Conservation (phyloP, 2,113 vertebrate species). For the Hydrochoerus hydrochaeris region DNA sequence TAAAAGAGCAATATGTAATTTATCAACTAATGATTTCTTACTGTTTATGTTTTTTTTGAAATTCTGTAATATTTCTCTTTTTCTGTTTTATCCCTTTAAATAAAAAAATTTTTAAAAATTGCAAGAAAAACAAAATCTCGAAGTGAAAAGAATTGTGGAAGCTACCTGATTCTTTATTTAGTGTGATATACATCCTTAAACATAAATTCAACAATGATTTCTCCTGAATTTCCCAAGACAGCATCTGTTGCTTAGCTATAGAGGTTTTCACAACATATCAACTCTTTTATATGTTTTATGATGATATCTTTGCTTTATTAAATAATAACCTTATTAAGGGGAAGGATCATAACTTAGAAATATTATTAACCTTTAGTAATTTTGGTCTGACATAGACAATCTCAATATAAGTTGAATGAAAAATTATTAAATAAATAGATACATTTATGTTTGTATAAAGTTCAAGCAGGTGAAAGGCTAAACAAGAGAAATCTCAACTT, state of each 20-base stretch:
- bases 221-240: constrained; percentile 2
- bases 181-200: background rate
- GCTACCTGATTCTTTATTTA: background rate
- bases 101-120: no score
- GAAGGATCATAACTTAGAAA: background rate
- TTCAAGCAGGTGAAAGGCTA: background rate
- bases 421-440: background rate
- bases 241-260: background rate
- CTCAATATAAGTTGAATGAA: background rate
- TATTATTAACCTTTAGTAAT: background rate
- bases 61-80: no score
- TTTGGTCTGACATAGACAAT: background rate
- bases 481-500: background rate
- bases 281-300: background rate
- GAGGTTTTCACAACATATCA: background rate
- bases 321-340: background rate
- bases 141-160: constrained; percentile 30
- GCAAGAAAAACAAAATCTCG: background rate
- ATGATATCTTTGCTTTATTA: background rate
- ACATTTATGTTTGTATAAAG: background rate
- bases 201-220: background rate
- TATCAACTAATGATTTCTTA: no score
- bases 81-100: no score
- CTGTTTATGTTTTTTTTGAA: no score
- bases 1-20: no score